Conservation (phyloP, 2,113 vertebrate species). For the Symphodus melops region DNA sequence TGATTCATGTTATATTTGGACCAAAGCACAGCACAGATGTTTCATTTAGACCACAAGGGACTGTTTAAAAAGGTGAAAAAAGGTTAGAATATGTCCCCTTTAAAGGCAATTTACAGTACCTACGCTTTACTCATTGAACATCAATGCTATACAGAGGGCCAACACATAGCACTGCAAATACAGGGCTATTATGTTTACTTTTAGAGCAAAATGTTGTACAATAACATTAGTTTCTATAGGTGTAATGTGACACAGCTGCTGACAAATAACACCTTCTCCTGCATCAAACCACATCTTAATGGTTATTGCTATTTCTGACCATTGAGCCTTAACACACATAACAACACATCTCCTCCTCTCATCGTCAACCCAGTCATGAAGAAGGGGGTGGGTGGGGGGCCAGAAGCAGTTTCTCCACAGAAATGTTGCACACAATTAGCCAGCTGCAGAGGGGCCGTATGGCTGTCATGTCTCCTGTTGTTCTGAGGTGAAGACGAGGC, state of each 20-base stretch:
- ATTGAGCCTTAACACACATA: conserved; percentile 6
- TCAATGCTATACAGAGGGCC: neutral
- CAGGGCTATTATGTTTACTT: neutral
- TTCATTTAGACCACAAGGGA: too few relatives aligned
- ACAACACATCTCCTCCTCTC: conserved; percentile 24
- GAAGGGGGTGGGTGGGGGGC: neutral
- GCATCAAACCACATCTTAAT: conserved; percentile 23
- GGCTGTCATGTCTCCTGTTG: conserved; percentile 80
- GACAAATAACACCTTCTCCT: conserved; percentile 14
- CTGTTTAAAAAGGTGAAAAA: too few relatives aligned
- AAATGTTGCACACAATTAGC: conserved; percentile 73
- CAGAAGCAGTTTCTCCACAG: conserved; percentile 35
- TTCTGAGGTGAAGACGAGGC: conserved; percentile 68
- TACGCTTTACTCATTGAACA: neutral
- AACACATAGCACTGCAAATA: neutral
- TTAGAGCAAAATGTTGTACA: conserved; percentile 2
- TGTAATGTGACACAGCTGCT: neutral
- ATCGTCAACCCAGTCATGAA: conserved; percentile 24
- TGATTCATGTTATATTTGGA: too few relatives aligned
- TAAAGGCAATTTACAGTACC: too few relatives aligned
- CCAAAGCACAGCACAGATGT: too few relatives aligned
- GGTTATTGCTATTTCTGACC: conserved; percentile 29
- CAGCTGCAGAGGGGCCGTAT: conserved; percentile 74
- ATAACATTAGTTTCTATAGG: conserved; percentile 4
- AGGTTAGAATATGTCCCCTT: too few relatives aligned